Base-by-base conservation (phyloP, 2,888 invertebrate species). In the Pristionchus maxplancki region DNA sequence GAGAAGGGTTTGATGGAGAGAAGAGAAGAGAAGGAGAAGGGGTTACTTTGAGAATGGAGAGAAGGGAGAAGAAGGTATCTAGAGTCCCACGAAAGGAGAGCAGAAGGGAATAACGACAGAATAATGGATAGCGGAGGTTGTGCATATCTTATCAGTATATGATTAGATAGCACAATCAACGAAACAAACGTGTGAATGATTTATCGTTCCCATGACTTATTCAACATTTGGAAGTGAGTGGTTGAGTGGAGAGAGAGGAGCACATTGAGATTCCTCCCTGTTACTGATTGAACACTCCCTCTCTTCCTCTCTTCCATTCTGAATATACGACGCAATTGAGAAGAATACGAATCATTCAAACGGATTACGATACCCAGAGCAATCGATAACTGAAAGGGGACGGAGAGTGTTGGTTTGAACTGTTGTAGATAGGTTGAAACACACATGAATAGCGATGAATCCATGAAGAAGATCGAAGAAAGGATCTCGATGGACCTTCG, bases 1-100 rank as follows among this genome's bases (percentile, higher is more conserved):
- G 78, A 78, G 71, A 74, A 44, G 48, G 78, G 67, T 40, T 78
- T 78, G 78, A 78, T 78, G 78, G 44, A 78, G 78, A 78, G 48
- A 78, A 78, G n/a, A 28, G 78, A 78, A 17, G 44, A 44, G n/a
- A 78, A 71, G 58, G 58, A 37, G 64, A 28, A 64, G 9, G 13
- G 71, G 71, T 71, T 71, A 71, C 37, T 37, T 6, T 37, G 34
- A 71, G 71, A 2, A 34, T 34, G 64, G 71, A 71, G 71, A 37
- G 71, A 71, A 71, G n/a, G 28, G 62, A 64, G 28, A 34, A 24
- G 31, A 34, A 34, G 34, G 37, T 15, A 17, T 13, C 13, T 11
- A 64, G 37, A 37, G 8, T 71, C 71, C 71, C 71, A 71, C 37
- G 71, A 9, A 24, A 24, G 9, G 58, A 58, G n/a, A 24, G 58